Evolutionary conservation across 1,140 invertebrate genomes (phyloP).

Genomic region (Argopecten irradians): DNA sequence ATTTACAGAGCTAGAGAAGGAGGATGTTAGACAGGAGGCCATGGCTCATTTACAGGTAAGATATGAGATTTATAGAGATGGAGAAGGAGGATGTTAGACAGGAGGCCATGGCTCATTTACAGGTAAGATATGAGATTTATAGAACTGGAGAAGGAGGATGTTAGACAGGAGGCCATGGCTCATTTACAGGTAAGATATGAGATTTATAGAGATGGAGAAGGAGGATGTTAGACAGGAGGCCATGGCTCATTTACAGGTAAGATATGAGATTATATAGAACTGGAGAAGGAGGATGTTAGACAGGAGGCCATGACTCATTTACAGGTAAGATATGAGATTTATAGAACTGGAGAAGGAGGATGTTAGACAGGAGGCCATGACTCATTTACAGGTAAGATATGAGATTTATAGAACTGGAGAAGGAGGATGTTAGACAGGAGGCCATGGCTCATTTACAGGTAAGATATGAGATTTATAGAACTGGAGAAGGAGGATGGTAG

Average conservation of each 20-base stretch:
- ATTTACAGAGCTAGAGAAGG: slow-evolving; percentile 68
- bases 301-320: slow-evolving; percentile 68
- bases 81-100: slow-evolving; percentile 70
- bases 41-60: slow-evolving; percentile 67
- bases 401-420: slow-evolving; percentile 67
- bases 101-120: slow-evolving; percentile 68
- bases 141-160: slow-evolving; percentile 65
- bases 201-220: slow-evolving; percentile 69
- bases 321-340: slow-evolving; percentile 66
- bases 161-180: slow-evolving; percentile 67
- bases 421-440: slow-evolving; percentile 65
- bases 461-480: slow-evolving; percentile 56
- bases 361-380: slow-evolving; percentile 67
- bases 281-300: slow-evolving; percentile 69
- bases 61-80: slow-evolving; percentile 57
- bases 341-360: slow-evolving; percentile 66
- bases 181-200: slow-evolving; percentile 67
- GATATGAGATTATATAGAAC: slow-evolving; percentile 45
- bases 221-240: slow-evolving; percentile 65
- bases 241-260: slow-evolving; percentile 68
- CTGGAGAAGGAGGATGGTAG: slow-evolving; percentile 69
- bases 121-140: slow-evolving; percentile 67
- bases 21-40: slow-evolving; percentile 65
- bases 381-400: slow-evolving; percentile 67
- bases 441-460: slow-evolving; percentile 70